phyloP scores from a whole-genome alignment of 2,797 vertebrate genomes.

The Hylomyscus alleni region DNA sequence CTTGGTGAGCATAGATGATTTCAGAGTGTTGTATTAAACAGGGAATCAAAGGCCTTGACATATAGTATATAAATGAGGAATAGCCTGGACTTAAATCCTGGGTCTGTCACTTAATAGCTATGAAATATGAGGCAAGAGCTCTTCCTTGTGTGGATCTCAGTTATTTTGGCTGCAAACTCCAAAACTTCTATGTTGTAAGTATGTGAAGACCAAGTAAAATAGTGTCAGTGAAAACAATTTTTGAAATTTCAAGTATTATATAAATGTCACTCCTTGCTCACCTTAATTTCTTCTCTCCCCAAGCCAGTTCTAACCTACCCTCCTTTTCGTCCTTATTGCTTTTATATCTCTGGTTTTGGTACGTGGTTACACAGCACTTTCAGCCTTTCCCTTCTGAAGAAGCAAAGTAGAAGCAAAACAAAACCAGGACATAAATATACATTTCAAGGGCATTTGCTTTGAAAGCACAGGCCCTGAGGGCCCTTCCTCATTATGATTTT shows the following conservation, averaged over 20 bases:
- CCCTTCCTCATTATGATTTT: slow-evolving; percentile 9
- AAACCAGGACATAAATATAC: slow-evolving; percentile 34
- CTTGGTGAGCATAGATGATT: background rate
- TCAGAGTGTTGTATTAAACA: background rate
- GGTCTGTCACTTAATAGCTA: slow-evolving; percentile 2
- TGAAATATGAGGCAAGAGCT: background rate
- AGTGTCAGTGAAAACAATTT: background rate
- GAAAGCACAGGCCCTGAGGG: slow-evolving; percentile 26
- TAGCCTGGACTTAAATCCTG: slow-evolving; percentile 20
- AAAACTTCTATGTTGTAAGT: background rate
- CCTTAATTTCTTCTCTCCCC: background rate
- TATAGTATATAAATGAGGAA: background rate
- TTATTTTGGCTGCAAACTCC: background rate
- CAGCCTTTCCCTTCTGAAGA: slow-evolving; percentile 71
- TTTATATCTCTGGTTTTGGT: background rate
- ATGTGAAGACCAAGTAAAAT: background rate
- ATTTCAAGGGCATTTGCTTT: slow-evolving; percentile 76
- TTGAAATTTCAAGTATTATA: background rate
- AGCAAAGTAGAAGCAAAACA: slow-evolving; percentile 78
- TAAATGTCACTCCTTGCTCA: background rate
- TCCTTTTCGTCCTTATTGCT: background rate
- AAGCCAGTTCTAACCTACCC: background rate
- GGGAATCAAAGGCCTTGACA: background rate
- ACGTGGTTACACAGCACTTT: slow-evolving; percentile 53
- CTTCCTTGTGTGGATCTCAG: slow-evolving; percentile 42